Conservation (phyloP, 2,797 vertebrate genomes). For the Gymnodraco acuticeps region DNA sequence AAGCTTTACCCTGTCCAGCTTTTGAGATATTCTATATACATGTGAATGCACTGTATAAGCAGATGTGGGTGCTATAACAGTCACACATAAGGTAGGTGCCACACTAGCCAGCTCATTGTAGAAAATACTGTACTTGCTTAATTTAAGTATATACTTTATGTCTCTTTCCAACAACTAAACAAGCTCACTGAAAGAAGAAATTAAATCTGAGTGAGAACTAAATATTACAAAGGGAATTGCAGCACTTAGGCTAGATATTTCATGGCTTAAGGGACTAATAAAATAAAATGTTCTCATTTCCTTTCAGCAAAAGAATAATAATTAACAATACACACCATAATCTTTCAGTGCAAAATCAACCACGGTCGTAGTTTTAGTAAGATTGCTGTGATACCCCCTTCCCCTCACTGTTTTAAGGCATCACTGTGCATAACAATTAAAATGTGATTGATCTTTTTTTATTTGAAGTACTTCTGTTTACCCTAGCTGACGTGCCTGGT, state of each 20-base stretch:
- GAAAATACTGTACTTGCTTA: neutral
- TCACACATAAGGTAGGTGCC: neutral
- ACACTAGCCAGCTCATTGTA: neutral
- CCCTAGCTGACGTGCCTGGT: neutral
- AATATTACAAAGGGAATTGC: slow-evolving; percentile 35
- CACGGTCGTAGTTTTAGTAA: slow-evolving; percentile 20
- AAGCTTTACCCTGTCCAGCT: neutral
- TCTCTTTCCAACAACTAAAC: slow-evolving; percentile 27
- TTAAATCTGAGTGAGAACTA: slow-evolving; percentile 24
- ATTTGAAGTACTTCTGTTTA: slow-evolving; percentile 25
- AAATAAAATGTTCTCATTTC: slow-evolving; percentile 26
- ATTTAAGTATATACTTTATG: neutral
- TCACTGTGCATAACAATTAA: slow-evolving; percentile 18
- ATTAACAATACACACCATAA: slow-evolving; percentile 30
- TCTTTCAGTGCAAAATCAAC: slow-evolving; percentile 18
- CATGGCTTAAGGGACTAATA: slow-evolving; percentile 31
- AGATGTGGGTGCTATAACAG: neutral
- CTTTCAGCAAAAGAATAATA: slow-evolving; percentile 33
- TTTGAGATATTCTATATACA: neutral
- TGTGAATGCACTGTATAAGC: neutral
- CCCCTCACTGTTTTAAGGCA: neutral
- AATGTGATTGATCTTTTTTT: slow-evolving; percentile 12
- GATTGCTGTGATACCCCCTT: neutral
- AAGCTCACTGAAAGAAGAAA: slow-evolving; percentile 33
- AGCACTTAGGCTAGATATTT: slow-evolving; percentile 30